These are phyloP conservation scores for Cherax destructor DNA, from an alignment of 1,140 invertebrate genomes.

Conservation along the genomic window DNA sequence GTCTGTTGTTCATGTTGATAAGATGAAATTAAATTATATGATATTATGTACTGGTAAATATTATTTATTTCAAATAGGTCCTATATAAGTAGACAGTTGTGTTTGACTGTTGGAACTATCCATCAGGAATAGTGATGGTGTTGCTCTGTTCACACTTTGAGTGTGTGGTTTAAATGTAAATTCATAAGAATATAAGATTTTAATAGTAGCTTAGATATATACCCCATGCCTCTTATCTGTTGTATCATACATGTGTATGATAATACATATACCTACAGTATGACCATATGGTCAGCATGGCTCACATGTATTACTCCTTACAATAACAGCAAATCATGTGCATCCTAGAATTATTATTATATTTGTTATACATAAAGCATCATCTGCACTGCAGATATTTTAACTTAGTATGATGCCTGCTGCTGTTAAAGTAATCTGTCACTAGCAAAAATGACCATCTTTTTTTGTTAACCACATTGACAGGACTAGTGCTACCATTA, in stretches of 20 bases:
- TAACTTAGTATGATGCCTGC: neutral
- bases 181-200: neutral
- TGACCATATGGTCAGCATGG: conserved; percentile 48
- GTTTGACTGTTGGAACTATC: neutral
- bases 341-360: neutral
- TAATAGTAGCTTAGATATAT: conserved; percentile 5
- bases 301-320: neutral
- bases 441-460: neutral
- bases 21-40: too few relatives aligned
- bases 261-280: conserved; percentile 24
- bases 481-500: too few relatives aligned
- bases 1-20: neutral
- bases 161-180: neutral
- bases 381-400: neutral
- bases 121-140: neutral
- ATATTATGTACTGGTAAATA: neutral
- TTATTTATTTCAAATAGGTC: neutral
- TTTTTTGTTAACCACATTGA: conserved; percentile 17
- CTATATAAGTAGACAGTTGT: neutral
- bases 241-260: conserved; percentile 1
- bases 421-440: neutral
- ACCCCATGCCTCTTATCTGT: neutral
- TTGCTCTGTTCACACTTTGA: neutral
- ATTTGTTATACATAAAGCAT: neutral
- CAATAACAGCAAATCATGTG: neutral